Evolutionary conservation across 2,888 invertebrate species (phyloP), one percentile per base, ranked within the genome.

Genomic region (Villa cingulata): DNA sequence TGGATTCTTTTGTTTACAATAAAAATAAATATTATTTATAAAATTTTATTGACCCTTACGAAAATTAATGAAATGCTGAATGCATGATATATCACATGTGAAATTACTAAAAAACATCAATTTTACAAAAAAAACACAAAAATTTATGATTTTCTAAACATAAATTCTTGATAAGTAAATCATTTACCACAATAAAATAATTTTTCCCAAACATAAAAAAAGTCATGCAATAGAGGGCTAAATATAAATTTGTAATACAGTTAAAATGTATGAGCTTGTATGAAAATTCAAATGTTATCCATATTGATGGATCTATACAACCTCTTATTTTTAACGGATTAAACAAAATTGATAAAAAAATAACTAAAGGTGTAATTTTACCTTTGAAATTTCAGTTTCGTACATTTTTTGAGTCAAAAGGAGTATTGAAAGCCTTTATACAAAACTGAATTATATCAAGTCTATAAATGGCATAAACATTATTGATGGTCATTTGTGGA

Each of bases 331-430:
- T n/a, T 12, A 32, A 20, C n/a, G 43, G 37, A 10, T 19, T 19
- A 17, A 38, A 29, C 4, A 37, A n/a, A 23, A 15, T 48, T 34
- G 29, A n/a, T 1, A 1, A 23, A 6, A 39, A 37, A 37, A 12
- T 34, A 20, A 17, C 40, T 7, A 48, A 12, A 4, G 43, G 32
- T 20, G 14, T 38, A 6, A 40, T 48, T 27, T 43, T 48, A 36
- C 41, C 43, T 10, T 43, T 43, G 14, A 32, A 39, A 12, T 48
- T 48, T 27, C 40, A 48, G 40, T 43, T 48, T 20, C 18, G 36
- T 18, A 23, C 32, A 16, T 27, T 48, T 36, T 43, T 48, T 15
- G 43, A 48, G n/a, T 14, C 40, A 10, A 39, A 43, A 2, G 39
- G 20, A 19, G n/a, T 47, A 6, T 34, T 43, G 20, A n/a, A 43